Percentiles rank a stretch among this genome's conserved stretches.
Evolutionary conservation across 2,113 vertebrate species (phyloP).

Genomic region (Pelmatolapia mariae): DNA sequence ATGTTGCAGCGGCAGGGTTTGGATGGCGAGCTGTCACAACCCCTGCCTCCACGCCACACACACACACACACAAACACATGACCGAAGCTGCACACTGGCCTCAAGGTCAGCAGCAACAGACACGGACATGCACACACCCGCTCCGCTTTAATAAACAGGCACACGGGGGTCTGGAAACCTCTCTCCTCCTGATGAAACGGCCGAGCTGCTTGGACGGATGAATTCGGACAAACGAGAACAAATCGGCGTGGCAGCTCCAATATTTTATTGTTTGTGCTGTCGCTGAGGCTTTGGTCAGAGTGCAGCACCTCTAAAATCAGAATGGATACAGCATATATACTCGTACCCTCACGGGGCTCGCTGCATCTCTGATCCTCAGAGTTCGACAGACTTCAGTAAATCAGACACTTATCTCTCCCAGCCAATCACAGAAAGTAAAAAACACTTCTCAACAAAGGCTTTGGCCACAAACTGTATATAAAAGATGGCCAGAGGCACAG

Average conservation of each 20-base stretch:
- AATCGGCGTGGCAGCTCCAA: not conserved
- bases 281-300: not conserved
- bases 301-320: not conserved
- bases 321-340: not conserved
- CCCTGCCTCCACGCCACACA: not conserved
- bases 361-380: not conserved
- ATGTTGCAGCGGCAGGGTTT: slow-evolving; percentile 49
- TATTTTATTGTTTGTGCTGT: not conserved
- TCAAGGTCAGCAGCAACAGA: slow-evolving; percentile 31
- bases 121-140: not conserved
- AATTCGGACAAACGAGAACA: not conserved
- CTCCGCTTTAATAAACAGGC: not conserved
- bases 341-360: not conserved
- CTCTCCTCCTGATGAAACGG: not conserved
- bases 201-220: not conserved
- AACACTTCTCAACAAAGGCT: not conserved
- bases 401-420: not conserved
- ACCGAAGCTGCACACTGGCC: not conserved
- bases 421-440: not conserved
- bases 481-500: not conserved
- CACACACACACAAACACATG: not conserved
- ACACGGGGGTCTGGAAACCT: not conserved
- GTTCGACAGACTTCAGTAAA: not conserved
- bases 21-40: slow-evolving; percentile 39
- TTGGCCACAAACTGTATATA: not conserved